Percentiles rank a stretch among this genome's conserved stretches.
Evolutionary conservation across 2,888 invertebrate species (phyloP).

Genomic region (Apamea anceps): DNA sequence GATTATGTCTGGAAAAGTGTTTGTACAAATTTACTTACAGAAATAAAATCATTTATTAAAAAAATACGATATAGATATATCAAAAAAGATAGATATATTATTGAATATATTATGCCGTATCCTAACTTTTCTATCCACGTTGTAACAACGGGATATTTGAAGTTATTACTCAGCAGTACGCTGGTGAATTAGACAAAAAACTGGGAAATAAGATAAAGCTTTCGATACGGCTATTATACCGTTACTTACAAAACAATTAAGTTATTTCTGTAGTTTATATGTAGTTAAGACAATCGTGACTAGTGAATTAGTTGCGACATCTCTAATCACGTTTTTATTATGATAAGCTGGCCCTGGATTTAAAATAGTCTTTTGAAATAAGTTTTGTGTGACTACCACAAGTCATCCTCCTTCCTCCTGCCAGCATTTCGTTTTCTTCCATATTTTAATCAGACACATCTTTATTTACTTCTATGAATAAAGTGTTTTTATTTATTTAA

Average conservation of each 20-base stretch:
- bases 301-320: constrained; percentile 24
- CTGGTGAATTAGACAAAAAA: constrained; percentile 42
- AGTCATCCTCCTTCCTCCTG: too few relatives aligned
- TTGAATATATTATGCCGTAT: background rate
- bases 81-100: too few relatives aligned
- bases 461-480: background rate
- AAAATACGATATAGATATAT: too few relatives aligned
- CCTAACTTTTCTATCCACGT: background rate
- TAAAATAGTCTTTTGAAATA: background rate
- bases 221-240: constrained; percentile 46
- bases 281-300: constrained; percentile 35
- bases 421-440: background rate
- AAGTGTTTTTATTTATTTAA: background rate
- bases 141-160: constrained; percentile 23
- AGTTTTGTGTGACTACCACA: background rate
- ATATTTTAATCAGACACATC: background rate
- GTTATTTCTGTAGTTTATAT: constrained; percentile 18
- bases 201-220: constrained; percentile 42
- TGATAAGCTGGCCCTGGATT: background rate
- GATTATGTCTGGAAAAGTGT: too few relatives aligned
- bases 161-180: constrained; percentile 10
- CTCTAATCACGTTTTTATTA: constrained; percentile 9
- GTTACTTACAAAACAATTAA: constrained; percentile 47
- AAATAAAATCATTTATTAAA: too few relatives aligned
- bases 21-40: too few relatives aligned